phyloP scores from a whole-genome alignment of 1,140 invertebrate species.

The Bombus ignitus region DNA sequence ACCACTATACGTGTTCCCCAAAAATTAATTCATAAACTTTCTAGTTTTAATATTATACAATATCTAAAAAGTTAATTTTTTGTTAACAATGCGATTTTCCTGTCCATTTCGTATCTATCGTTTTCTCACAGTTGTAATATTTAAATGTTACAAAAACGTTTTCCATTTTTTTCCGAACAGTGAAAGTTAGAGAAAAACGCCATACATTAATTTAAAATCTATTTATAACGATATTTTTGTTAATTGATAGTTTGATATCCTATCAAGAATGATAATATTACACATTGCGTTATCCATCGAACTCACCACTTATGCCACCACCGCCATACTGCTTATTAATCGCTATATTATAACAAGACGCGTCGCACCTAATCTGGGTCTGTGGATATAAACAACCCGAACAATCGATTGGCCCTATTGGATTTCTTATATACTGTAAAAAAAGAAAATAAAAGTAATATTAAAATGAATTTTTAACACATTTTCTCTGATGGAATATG shows the following conservation, averaged over 20 bases:
- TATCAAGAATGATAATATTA: background rate
- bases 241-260: background rate
- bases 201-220: background rate
- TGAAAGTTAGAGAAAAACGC: no score
- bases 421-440: background rate
- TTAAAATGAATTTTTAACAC: background rate
- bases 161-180: no score
- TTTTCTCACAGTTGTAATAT: background rate
- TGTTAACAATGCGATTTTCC: background rate
- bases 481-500: no score
- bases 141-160: background rate
- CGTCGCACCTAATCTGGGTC: constrained; percentile 59
- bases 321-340: no score
- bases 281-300: background rate
- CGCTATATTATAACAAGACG: constrained; percentile 43
- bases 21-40: background rate
- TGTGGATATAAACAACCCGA: constrained; percentile 67
- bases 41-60: background rate
- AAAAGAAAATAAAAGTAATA: background rate
- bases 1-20: background rate
- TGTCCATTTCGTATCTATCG: background rate
- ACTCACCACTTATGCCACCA: constrained; percentile 47
- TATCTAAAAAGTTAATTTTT: background rate
- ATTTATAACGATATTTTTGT: background rate
- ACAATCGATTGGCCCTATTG: constrained; percentile 60